Evolutionary conservation across 2,888 invertebrate genomes (phyloP).

Genomic region (Scaptomyza tumidula): DNA sequence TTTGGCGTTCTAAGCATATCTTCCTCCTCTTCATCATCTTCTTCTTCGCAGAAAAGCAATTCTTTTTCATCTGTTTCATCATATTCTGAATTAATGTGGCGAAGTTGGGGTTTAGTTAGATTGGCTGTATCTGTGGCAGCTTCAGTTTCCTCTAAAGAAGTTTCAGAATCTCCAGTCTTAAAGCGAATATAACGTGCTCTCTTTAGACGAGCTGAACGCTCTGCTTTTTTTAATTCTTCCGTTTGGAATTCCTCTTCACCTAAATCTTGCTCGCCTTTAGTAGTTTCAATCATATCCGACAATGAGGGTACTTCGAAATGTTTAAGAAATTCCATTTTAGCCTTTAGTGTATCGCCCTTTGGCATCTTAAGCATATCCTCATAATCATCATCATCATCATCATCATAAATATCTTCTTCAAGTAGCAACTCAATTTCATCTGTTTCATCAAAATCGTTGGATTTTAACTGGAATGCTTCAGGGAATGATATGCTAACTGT

Average conservation of each 20-base stretch:
- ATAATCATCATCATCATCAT: slow-evolving; percentile 14
- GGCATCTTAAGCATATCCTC: not conserved
- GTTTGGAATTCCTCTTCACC: not conserved
- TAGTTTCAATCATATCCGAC: slow-evolving; percentile 21
- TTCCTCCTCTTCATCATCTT: slow-evolving; percentile 14
- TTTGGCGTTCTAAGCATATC: not conserved
- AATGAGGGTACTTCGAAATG: slow-evolving; percentile 39
- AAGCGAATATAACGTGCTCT: slow-evolving; percentile 21
- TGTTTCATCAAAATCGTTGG: not conserved
- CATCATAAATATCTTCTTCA: not conserved
- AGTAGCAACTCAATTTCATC: slow-evolving; percentile 12
- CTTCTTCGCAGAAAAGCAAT: not conserved
- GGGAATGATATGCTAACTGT: not conserved
- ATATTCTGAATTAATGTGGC: not conserved
- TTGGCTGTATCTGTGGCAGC: not conserved
- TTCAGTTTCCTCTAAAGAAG: not conserved
- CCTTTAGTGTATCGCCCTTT: slow-evolving; percentile 19
- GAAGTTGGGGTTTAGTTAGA: not conserved
- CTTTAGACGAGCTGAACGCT: slow-evolving; percentile 12
- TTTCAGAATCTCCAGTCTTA: slow-evolving; percentile 2
- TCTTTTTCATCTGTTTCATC: slow-evolving; percentile 1
- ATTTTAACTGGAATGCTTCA: not conserved
- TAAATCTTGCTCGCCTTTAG: not conserved
- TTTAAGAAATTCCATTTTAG: slow-evolving; percentile 31
- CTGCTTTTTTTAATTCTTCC: not conserved